These are phyloP conservation scores for Anser cygnoides DNA, from an alignment of 2,113 vertebrate genomes.

Conservation along the genomic window DNA sequence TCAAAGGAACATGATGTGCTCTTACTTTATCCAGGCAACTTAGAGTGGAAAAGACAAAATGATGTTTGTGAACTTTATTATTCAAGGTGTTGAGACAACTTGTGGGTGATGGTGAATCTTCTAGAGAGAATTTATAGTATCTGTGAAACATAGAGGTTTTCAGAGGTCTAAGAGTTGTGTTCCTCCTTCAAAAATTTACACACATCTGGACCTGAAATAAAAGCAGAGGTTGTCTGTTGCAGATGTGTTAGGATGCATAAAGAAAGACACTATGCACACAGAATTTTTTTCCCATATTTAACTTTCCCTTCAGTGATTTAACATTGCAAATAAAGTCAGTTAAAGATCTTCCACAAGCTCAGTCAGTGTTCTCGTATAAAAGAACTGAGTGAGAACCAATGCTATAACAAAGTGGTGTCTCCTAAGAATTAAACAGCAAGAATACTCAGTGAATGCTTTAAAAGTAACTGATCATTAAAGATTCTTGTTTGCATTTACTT, in stretches of 20 bases:
- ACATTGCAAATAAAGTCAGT: conserved; percentile 35
- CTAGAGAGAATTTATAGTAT: conserved; percentile 48
- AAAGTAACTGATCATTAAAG: not conserved
- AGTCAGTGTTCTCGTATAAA: not conserved
- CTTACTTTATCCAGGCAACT: conserved; percentile 58
- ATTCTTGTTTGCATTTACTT: not conserved
- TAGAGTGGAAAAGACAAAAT: conserved; percentile 57
- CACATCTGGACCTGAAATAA: not conserved
- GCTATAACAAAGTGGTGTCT: conserved; percentile 6
- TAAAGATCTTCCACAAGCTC: conserved; percentile 44
- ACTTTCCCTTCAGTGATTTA: conserved; percentile 59
- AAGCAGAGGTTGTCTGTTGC: not conserved
- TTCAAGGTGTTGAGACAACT: conserved; percentile 64
- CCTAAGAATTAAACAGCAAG: conserved; percentile 45
- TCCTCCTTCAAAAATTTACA: conserved; percentile 3
- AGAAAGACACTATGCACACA: not conserved
- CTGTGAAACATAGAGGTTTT: not conserved
- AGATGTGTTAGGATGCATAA: conserved; percentile 8
- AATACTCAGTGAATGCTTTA: not conserved
- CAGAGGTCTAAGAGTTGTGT: not conserved
- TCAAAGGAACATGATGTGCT: conserved; percentile 55
- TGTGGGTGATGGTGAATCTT: conserved; percentile 42
- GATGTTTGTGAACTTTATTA: conserved; percentile 69
- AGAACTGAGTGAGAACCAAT: not conserved
- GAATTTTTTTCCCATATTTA: conserved; percentile 54